Percentiles rank a stretch among this genome's conserved stretches.
Evolutionary conservation across 2,797 vertebrate species (phyloP).

Genomic region (Tapirus indicus): DNA sequence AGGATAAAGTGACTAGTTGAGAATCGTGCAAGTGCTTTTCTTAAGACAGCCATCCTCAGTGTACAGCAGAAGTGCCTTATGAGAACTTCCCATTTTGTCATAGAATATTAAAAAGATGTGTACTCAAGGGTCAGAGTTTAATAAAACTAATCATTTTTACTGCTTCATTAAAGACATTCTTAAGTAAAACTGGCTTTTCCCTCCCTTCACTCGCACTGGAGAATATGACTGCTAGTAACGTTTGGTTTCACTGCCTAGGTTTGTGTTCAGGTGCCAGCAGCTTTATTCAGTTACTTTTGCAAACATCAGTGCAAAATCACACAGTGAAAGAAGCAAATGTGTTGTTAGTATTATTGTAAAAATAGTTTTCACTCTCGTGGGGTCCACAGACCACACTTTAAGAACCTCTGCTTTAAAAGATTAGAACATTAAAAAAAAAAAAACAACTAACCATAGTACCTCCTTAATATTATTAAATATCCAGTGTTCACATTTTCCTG

Average conservation of each 20-base stretch:
- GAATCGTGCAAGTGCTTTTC: background rate
- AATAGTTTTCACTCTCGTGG: background rate
- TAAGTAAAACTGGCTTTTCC: background rate
- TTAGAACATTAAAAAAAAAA: background rate
- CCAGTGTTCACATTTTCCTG: background rate
- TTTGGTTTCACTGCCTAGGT: background rate
- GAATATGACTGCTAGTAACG: background rate
- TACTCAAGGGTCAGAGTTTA: background rate
- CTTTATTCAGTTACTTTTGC: background rate
- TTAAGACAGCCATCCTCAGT: background rate
- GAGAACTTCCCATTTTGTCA: background rate
- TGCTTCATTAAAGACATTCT: background rate
- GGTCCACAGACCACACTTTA: background rate
- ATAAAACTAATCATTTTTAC: background rate
- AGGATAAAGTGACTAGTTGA: background rate
- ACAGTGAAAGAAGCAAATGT: background rate
- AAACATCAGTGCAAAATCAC: background rate
- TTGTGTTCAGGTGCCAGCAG: background rate
- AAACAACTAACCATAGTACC: background rate
- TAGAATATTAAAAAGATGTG: background rate
- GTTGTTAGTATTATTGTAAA: background rate
- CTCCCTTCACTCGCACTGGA: background rate
- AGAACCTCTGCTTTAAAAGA: background rate
- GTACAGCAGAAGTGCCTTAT: background rate
- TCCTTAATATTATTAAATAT: background rate